Conservation (phyloP, 2,888 invertebrate species). For the Cheilosia impressa region DNA sequence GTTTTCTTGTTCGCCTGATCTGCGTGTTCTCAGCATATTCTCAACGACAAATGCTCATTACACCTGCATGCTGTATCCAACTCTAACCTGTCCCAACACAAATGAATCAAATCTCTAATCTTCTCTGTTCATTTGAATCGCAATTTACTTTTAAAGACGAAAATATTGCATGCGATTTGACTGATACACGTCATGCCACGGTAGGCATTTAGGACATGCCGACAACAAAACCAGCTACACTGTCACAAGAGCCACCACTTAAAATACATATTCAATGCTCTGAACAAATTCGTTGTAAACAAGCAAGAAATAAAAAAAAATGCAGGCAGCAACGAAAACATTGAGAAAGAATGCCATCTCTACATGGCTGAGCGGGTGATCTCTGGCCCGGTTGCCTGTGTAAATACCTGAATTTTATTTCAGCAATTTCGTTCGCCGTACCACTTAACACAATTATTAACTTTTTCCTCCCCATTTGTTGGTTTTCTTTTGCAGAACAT, state of each 20-base stretch:
- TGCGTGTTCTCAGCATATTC: not conserved
- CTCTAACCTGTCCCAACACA: not conserved
- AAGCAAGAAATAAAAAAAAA: constrained; percentile 3
- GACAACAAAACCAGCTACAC: constrained; percentile 48
- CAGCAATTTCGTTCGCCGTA: constrained; percentile 44
- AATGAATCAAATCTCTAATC: constrained; percentile 8
- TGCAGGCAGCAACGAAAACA: constrained; percentile 20
- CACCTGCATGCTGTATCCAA: constrained; percentile 2
- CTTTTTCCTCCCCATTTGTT: not conserved
- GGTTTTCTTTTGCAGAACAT: constrained; percentile 27
- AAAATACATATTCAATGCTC: constrained; percentile 11
- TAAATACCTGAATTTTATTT: constrained; percentile 48
- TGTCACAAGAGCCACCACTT: constrained; percentile 25
- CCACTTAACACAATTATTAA: constrained; percentile 56
- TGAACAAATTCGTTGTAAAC: constrained; percentile 37
- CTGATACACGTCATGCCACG: constrained; percentile 58
- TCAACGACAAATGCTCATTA: not conserved
- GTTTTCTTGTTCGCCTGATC: too few relatives aligned
- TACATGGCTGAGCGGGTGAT: constrained; percentile 49
- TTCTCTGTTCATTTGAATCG: not conserved
- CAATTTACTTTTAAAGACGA: constrained; percentile 31
- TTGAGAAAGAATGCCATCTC: constrained; percentile 63
- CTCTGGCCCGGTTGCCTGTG: constrained; percentile 45
- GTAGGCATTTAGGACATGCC: constrained; percentile 69
- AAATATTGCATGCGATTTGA: constrained; percentile 58